phyloP scores from a whole-genome alignment of 2,888 invertebrate genomes.

The Leptopilina myrica region DNA sequence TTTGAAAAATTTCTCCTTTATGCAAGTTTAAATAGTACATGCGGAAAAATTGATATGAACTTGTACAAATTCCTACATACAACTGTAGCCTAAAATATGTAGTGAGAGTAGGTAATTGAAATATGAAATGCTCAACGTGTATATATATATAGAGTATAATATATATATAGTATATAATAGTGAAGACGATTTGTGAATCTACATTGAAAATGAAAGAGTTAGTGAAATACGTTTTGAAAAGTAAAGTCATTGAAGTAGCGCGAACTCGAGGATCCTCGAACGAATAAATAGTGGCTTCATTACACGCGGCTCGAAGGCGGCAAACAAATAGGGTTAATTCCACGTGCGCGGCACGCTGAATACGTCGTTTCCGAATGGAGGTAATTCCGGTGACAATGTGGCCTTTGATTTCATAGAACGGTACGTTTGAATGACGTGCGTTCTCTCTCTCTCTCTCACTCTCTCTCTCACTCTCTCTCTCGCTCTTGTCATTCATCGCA shows the following conservation, averaged over 20 bases:
- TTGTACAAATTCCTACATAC: background rate
- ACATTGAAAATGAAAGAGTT: conserved; percentile 25
- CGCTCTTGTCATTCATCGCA: conserved; percentile 44
- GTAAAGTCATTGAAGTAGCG: conserved; percentile 37
- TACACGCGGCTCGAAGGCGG: conserved; percentile 68
- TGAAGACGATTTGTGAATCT: conserved; percentile 32
- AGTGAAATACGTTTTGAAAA: conserved; percentile 30
- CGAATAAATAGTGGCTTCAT: conserved; percentile 72
- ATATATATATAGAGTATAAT: background rate
- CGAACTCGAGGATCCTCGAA: conserved; percentile 53
- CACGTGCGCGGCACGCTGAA: conserved; percentile 71
- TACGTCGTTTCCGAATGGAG: conserved; percentile 76
- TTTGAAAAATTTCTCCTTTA: background rate
- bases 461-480: conserved; percentile 55
- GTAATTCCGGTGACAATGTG: conserved; percentile 76
- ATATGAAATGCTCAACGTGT: background rate
- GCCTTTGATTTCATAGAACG: conserved; percentile 76
- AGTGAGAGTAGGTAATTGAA: background rate
- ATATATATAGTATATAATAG: background rate
- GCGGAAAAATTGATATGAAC: background rate
- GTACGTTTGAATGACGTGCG: conserved; percentile 71
- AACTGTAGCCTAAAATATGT: background rate
- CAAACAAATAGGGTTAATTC: conserved; percentile 76
- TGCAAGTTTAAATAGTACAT: background rate
- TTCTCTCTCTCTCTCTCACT: conserved; percentile 50